Conservation (phyloP, 2,797 vertebrate genomes). For the Hylomyscus alleni region DNA sequence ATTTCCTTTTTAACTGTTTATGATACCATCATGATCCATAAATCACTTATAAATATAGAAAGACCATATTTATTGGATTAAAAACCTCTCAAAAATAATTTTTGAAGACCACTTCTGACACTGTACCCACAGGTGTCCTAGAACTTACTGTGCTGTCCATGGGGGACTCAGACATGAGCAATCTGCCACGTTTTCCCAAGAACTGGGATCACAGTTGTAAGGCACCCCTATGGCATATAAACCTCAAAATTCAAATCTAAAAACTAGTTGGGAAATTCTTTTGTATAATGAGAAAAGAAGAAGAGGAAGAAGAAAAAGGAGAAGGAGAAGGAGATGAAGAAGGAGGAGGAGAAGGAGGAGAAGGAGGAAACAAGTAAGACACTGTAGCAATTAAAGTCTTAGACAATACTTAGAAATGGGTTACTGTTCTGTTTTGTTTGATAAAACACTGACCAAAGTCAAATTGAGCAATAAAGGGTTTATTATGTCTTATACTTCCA, state of each 20-base stretch:
- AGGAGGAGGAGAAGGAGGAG: too few relatives aligned
- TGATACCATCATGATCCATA: neutral
- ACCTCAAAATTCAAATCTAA: neutral
- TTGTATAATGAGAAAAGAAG: neutral
- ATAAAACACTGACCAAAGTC: neutral
- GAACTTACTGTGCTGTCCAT: neutral
- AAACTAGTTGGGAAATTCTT: neutral
- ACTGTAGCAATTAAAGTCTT: neutral
- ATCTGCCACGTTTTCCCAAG: neutral
- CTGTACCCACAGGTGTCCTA: neutral
- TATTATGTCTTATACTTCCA: neutral
- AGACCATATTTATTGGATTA: neutral
- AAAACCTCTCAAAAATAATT: neutral
- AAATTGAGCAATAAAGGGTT: neutral
- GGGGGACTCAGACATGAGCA: neutral
- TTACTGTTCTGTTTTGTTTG: neutral
- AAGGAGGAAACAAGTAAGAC: neutral
- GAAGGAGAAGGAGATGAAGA: too few relatives aligned
- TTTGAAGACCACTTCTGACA: neutral
- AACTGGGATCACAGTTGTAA: neutral
- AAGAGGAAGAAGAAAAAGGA: neutral
- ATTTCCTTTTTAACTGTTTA: slow-evolving; percentile 13
- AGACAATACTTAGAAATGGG: neutral
- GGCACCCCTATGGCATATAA: neutral
- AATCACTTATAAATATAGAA: slow-evolving; percentile 15